These are phyloP conservation scores for Matsumurasca onukii DNA, from an alignment of 1,140 invertebrate genomes.

Conservation along the genomic window DNA sequence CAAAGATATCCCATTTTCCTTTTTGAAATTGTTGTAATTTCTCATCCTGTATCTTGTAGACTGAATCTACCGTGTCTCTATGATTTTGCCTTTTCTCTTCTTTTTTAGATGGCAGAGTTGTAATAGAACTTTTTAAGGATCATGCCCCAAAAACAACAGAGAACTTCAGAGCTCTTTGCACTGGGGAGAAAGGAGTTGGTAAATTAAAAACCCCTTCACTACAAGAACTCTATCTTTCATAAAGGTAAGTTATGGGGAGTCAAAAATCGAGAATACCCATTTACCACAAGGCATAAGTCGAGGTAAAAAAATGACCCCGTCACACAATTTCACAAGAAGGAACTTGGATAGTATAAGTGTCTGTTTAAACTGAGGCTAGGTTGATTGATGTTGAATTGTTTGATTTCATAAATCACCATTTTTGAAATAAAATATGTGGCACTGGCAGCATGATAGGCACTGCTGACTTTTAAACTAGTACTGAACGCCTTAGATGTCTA, in stretches of 20 bases:
- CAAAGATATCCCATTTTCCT: background rate
- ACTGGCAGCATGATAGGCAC: too few relatives aligned
- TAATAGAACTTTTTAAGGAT: conserved; percentile 81
- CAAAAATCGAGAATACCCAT: too few relatives aligned
- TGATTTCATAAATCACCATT: background rate
- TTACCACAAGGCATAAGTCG: background rate
- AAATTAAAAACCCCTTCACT: conserved; percentile 66
- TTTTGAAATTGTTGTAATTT: background rate
- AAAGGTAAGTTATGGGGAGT: conserved; percentile 60
- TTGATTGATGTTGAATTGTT: background rate
- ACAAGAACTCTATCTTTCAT: conserved; percentile 73
- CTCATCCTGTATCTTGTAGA: background rate
- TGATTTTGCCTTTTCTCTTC: conserved; percentile 37
- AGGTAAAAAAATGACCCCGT: background rate
- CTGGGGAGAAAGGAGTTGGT: conserved; percentile 78
- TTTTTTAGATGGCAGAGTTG: conserved; percentile 70
- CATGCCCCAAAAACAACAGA: conserved; percentile 87
- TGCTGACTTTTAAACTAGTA: too few relatives aligned
- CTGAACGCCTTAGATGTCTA: too few relatives aligned
- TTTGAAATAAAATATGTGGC: background rate
- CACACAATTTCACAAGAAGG: background rate
- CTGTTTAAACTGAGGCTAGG: background rate
- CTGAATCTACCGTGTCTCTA: conserved; percentile 1
- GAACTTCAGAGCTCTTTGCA: conserved; percentile 89
- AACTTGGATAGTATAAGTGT: background rate